Conservation (phyloP, 2,113 vertebrate genomes). For the Oryzias woworae region DNA sequence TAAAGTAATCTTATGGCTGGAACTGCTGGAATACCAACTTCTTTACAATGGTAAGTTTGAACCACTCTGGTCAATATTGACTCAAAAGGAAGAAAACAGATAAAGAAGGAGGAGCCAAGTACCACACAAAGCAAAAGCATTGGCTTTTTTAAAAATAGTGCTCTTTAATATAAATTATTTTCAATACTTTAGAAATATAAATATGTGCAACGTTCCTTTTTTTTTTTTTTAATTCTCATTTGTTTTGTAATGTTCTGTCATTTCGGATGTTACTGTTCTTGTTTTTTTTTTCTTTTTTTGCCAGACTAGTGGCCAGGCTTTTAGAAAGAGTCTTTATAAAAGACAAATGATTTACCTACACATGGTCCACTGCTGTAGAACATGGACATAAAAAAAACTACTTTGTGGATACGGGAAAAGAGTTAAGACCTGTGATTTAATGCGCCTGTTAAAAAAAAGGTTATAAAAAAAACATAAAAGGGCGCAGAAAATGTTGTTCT, state of each 20-base stretch:
- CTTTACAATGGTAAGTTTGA: slow-evolving; percentile 39
- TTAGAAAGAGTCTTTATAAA: slow-evolving; percentile 91
- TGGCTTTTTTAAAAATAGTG: slow-evolving; percentile 97
- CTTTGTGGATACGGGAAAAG: slow-evolving; percentile 43
- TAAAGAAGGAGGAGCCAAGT: slow-evolving; percentile 26
- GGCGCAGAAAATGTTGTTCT: neutral
- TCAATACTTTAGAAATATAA: slow-evolving; percentile 99
- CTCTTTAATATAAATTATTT: slow-evolving; percentile 99
- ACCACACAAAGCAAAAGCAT: slow-evolving; percentile 53
- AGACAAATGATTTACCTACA: slow-evolving; percentile 83
- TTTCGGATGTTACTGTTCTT: slow-evolving; percentile 91
- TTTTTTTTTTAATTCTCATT: slow-evolving; percentile 75
- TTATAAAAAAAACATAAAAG: neutral
- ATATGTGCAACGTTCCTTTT: slow-evolving; percentile 98
- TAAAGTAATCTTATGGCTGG: slow-evolving; percentile 38
- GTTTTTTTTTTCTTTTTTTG: slow-evolving; percentile 45
- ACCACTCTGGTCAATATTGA: slow-evolving; percentile 52
- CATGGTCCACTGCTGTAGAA: slow-evolving; percentile 64
- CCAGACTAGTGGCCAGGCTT: slow-evolving; percentile 84
- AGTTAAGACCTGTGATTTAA: slow-evolving; percentile 18
- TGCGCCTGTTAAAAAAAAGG: neutral
- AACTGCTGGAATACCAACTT: slow-evolving; percentile 40
- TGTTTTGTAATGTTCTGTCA: slow-evolving; percentile 74
- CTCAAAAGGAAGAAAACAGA: slow-evolving; percentile 30
- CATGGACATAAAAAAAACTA: slow-evolving; percentile 44